These are phyloP conservation scores for Ophioninae sp. DNA, from an alignment of 2,888 invertebrate species.

Conservation along the genomic window DNA sequence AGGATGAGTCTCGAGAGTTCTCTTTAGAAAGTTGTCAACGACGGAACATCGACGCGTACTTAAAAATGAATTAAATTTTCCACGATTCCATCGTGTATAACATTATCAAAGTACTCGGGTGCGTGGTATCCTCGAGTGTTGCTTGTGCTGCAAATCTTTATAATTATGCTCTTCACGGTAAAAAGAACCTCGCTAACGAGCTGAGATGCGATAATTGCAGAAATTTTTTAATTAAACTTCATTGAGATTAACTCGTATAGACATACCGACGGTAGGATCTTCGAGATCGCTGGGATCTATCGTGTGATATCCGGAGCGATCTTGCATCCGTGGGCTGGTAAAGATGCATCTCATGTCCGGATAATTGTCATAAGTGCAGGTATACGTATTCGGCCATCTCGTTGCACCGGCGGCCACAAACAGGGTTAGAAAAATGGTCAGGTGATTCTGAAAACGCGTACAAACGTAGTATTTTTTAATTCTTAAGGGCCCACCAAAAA, in stretches of 20 bases:
- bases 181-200: conserved; percentile 31
- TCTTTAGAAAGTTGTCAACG: conserved; percentile 20
- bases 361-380: conserved; percentile 50
- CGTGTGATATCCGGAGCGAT: conserved; percentile 61
- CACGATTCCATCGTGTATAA: background rate
- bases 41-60: background rate
- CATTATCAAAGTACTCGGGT: background rate
- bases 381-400: conserved; percentile 47
- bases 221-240: conserved; percentile 12
- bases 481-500: background rate
- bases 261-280: conserved; percentile 63
- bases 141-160: background rate
- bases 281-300: conserved; percentile 62
- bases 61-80: conserved; percentile 9
- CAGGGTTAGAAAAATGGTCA: conserved; percentile 34
- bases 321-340: conserved; percentile 45
- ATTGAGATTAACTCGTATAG: background rate
- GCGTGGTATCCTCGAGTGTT: conserved; percentile 1
- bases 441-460: conserved; percentile 51
- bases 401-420: conserved; percentile 29
- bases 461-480: background rate
- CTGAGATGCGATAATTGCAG: background rate
- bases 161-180: conserved; percentile 16
- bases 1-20: conserved; percentile 2
- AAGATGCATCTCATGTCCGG: conserved; percentile 47